These are phyloP conservation scores for Protobothrops flavoviridis DNA, from an alignment of 2,113 vertebrate species.

Conservation along the genomic window DNA sequence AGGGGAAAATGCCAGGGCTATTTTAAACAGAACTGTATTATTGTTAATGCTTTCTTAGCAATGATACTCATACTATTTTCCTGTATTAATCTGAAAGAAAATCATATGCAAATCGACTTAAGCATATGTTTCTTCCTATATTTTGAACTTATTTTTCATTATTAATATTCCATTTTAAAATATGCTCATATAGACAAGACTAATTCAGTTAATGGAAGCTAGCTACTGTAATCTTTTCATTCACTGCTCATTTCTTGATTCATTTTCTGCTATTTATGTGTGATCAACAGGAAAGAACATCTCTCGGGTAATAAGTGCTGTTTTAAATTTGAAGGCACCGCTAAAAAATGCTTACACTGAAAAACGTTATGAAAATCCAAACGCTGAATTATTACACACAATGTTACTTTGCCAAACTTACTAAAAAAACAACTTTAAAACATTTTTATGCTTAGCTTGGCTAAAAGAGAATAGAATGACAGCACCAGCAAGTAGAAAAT, in stretches of 20 bases:
- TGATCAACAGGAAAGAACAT: conserved; percentile 32
- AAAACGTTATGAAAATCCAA: background rate
- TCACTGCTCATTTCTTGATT: conserved; percentile 15
- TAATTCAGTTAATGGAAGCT: conserved; percentile 3
- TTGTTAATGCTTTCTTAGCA: background rate
- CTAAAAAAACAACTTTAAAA: background rate
- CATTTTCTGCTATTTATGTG: conserved; percentile 28
- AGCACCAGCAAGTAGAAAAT: background rate
- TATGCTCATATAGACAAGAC: background rate
- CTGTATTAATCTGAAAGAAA: background rate
- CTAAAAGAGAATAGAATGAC: background rate
- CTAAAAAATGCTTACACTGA: background rate
- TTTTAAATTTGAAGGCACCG: conserved; percentile 4
- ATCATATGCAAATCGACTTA: background rate
- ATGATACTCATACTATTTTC: background rate
- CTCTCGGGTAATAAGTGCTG: conserved; percentile 12
- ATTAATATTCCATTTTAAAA: conserved; percentile 17
- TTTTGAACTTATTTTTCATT: background rate
- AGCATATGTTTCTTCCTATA: background rate
- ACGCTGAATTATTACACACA: background rate
- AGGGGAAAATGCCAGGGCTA: background rate
- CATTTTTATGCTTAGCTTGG: conserved; percentile 7
- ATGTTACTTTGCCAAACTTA: background rate
- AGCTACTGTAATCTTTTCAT: conserved; percentile 36
- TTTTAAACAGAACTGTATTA: background rate